phyloP scores from a whole-genome alignment of 2,113 vertebrate species.

The Sinocyclocheilus maitianheensis region DNA sequence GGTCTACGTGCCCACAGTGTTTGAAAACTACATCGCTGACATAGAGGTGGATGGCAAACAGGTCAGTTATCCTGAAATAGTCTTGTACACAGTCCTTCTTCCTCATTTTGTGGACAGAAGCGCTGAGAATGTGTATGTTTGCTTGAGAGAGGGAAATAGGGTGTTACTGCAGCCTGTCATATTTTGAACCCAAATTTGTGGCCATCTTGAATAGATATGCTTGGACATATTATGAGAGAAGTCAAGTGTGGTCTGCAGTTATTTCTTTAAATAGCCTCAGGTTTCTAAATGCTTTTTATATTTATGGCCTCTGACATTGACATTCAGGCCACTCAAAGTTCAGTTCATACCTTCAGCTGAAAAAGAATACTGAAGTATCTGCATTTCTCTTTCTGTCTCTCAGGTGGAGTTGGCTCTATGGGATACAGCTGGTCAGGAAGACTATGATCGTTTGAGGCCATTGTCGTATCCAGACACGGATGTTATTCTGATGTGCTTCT shows the following conservation, averaged over 20 bases:
- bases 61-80: slow-evolving; percentile 68
- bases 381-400: neutral
- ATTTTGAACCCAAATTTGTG: neutral
- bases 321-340: neutral
- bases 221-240: too few relatives aligned
- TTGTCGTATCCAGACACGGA: slow-evolving; percentile 97
- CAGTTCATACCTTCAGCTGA: slow-evolving; percentile 14
- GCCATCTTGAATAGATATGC: neutral
- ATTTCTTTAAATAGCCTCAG: slow-evolving; percentile 21
- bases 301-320: slow-evolving; percentile 24
- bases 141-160: neutral
- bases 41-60: slow-evolving; percentile 97
- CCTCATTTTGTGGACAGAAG: neutral
- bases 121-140: neutral
- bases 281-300: neutral
- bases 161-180: neutral
- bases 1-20: slow-evolving; percentile 96
- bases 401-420: slow-evolving; percentile 96
- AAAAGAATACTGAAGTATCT: neutral
- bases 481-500: slow-evolving; percentile 98
- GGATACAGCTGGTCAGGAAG: slow-evolving; percentile 98
- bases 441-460: slow-evolving; percentile 93
- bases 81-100: neutral
- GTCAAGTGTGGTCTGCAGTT: neutral
- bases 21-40: slow-evolving; percentile 98